A percentile compares a stretch with the other conserved stretches of the same genome.
Evolutionary conservation across 2,113 vertebrate genomes (phyloP).

Genomic region (Seriola dumerili): DNA sequence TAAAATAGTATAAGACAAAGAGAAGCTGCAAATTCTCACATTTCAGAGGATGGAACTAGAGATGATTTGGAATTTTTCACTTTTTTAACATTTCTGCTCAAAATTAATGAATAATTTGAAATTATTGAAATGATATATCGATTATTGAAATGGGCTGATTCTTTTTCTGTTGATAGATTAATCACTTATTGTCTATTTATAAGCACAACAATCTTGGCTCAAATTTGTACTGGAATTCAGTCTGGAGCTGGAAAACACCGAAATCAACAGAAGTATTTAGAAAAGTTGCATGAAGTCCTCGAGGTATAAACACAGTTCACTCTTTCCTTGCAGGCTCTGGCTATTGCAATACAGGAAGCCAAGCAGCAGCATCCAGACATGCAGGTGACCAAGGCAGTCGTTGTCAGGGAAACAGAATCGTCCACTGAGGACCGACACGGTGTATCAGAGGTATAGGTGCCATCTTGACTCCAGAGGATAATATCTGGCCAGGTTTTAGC

Average conservation of each 20-base stretch:
- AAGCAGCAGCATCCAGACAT: constrained; percentile 99
- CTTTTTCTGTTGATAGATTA: neutral
- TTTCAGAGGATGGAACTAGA: neutral
- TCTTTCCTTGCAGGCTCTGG: constrained; percentile 88
- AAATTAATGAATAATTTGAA: too few species aligned
- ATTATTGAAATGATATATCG: neutral
- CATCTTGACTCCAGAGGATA: constrained; percentile 24
- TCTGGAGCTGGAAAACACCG: neutral
- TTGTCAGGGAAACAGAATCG: constrained; percentile 98
- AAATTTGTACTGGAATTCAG: neutral
- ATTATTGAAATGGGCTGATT: neutral
- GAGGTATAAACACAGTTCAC: neutral
- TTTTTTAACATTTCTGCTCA: too few species aligned
- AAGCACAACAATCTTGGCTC: neutral
- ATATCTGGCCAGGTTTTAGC: constrained; percentile 24
- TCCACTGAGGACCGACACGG: constrained; percentile 92
- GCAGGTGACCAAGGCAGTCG: constrained; percentile 99
- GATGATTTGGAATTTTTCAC: neutral
- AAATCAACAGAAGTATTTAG: neutral
- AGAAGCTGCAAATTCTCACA: neutral
- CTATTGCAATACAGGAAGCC: constrained; percentile 98
- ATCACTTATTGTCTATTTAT: neutral
- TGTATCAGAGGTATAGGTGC: constrained; percentile 89
- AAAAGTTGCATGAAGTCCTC: neutral
- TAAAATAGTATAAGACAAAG: neutral